These are phyloP conservation scores for Melitaea cinxia DNA, from an alignment of 1,140 invertebrate genomes.

Conservation along the genomic window DNA sequence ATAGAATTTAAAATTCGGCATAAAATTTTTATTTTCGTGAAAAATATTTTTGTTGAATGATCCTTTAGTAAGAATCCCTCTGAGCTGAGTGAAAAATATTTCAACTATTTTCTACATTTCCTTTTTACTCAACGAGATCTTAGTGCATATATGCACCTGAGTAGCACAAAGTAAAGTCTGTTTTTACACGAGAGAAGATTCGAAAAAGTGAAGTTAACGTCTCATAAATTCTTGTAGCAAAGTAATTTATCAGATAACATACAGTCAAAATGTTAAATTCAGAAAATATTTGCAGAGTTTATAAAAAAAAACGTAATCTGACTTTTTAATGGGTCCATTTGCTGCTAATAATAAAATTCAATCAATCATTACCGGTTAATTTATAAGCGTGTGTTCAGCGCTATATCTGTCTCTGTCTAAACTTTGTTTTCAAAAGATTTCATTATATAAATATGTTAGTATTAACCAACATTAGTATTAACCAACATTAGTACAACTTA, in stretches of 20 bases:
- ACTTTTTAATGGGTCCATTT: no score
- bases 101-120: conserved; percentile 19
- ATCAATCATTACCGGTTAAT: no score
- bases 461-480: no score
- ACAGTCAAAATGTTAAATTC: no score
- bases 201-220: neutral
- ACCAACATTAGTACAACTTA: no score
- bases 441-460: no score
- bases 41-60: conserved; percentile 37
- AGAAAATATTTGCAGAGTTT: no score
- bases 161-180: conserved; percentile 10
- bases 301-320: no score
- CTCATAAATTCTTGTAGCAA: neutral
- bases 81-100: conserved; percentile 30
- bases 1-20: conserved; percentile 15
- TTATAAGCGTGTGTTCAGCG: no score
- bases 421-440: no score
- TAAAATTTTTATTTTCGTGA: conserved; percentile 25
- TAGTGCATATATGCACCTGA: conserved; percentile 16
- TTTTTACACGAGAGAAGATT: conserved; percentile 12
- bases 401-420: no score
- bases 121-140: conserved; percentile 24
- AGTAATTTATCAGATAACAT: neutral
- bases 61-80: conserved; percentile 32
- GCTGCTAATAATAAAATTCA: no score